Evolutionary conservation across 2,113 vertebrate species (phyloP), one percentile per base, ranked within the genome.

Genomic region (Stictonetta naevosa): DNA sequence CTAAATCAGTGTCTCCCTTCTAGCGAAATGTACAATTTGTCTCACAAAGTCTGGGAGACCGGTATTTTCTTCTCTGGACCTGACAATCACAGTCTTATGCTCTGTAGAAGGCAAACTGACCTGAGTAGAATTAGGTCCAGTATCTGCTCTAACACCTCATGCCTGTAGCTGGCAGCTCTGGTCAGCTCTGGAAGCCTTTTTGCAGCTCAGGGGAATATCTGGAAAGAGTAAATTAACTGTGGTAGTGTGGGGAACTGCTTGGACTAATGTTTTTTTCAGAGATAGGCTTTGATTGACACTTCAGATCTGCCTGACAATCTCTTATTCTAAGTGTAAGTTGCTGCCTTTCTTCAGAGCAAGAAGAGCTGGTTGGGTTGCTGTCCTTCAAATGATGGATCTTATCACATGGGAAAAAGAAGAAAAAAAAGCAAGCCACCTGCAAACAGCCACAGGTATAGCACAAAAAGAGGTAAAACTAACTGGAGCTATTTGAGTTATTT

Each of bases 211-310:
- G 42, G 62, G 72, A 71, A 88, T 96, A 84, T 88, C 89, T 95
- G 87, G 40, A 42, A 90, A 62, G 79, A 92, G 83, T 67, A 67
- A 89, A 94, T 96, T 93, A 92, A 79, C 53, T 3, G n/a, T 64
- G 83, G 50, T 81, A 73, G 38, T 62, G 50, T 46, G 46, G 50
- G 74, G 89, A 96, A 76, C 85, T 93, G 94, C 91, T 81, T 85
- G 87, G 77, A 62, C 76, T 95, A 63, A 95, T 84, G 69, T 64
- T 85, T 90, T 89, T 88, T 89, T 66, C 78, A 91, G 91, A 85
- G 93, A 93, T 94, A 92, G 91, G 83, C 68, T 96, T 79, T 97
- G 96, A 97, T 42, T 95, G 97, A 78, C 87, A 59, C 55, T 77
- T 93, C 38, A 84, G 93, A 96, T 95, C 96, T 92, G 42, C 64